Base-by-base conservation (phyloP, 2,888 invertebrate species). In the Pyrgus malvae region DNA sequence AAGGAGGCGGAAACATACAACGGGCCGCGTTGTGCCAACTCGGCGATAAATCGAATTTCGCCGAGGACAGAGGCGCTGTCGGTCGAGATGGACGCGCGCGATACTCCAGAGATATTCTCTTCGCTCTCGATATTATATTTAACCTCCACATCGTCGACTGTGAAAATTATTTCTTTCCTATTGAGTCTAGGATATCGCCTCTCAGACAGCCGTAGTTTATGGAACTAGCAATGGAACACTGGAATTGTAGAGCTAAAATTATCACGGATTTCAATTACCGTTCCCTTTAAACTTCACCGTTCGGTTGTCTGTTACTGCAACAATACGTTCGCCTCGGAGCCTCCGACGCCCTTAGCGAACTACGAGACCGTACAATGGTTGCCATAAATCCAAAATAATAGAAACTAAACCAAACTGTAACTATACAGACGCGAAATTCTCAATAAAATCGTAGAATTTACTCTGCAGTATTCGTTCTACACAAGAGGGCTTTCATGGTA, bases 41-140 rank as follows among this genome's bases (percentile, higher is more conserved):
- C 64, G 57, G 62, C 78, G 70, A 83, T 88, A 86, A 86, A 86
- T 87, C 74, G 78, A 81, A 81, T 75, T 79, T 72, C 74, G 76
- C 83, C 64, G 77, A 76, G 80, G 86, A 87, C 85, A 81, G 76
- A 73, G 68, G 69, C 69, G 73, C 71, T 73, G 75, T 75, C 76
- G 64, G 65, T 63, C 57, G 67, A 71, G 83, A 86, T 84, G 80
- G 71, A 80, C 73, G 69, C 68, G 67, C 63, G 67, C 64, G 81
- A 84, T 84, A 78, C 69, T 70, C 68, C 65, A 66, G 71, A 76
- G 72, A 76, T 72, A 74, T 73, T 70, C 72, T 65, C 61, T 63
- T 57, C 55, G 38, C 38, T 25, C 42, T 2, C 29, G 40, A 40
- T 61, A 41, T 60, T 58, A 56, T 66, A 61, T 65, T 63, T 65